Conservation (phyloP, 2,888 invertebrate species). For the Scaptomyza flava region DNA sequence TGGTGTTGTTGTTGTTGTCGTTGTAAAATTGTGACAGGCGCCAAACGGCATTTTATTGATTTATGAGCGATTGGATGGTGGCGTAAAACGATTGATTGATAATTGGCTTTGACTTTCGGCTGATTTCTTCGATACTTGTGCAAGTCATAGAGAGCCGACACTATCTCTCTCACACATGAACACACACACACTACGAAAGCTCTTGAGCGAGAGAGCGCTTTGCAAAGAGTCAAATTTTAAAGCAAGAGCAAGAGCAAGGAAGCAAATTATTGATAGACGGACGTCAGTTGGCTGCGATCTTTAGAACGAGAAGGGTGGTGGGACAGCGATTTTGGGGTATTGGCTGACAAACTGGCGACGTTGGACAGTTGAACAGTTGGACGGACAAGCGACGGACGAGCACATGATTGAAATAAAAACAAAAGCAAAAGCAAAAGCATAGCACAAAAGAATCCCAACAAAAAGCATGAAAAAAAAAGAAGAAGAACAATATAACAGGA, state of each 20-base stretch:
- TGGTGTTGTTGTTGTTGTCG: conserved; percentile 20
- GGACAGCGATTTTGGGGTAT: conserved; percentile 22
- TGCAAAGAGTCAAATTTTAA: conserved; percentile 11
- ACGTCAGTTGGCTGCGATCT: conserved; percentile 70
- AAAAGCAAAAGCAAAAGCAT: conserved; percentile 26
- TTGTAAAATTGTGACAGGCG: conserved; percentile 63
- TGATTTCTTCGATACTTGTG: conserved; percentile 39
- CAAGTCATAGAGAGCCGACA: conserved; percentile 31
- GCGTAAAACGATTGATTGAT: conserved; percentile 63
- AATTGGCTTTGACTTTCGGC: conserved; percentile 70
- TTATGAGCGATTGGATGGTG: conserved; percentile 48
- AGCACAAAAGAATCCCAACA: conserved; percentile 54
- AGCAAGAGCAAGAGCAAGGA: conserved; percentile 27
- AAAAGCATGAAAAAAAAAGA: conserved; percentile 38
- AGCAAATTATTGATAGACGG: conserved; percentile 65
- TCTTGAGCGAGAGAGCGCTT: conserved; percentile 8
- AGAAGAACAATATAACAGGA: conserved; percentile 17
- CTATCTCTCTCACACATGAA: background rate
- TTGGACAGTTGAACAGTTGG: conserved; percentile 4
- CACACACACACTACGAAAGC: background rate
- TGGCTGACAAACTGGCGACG: conserved; percentile 13
- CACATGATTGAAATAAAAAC: conserved; percentile 76
- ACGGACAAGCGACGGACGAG: conserved; percentile 37
- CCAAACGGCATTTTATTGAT: conserved; percentile 68
- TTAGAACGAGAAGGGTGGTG: conserved; percentile 8